Evolutionary conservation across 92 coral and sea anemone genomes (phyloP), one percentile per base, ranked within the genome.

Genomic region (Epizoanthus scotinus): DNA sequence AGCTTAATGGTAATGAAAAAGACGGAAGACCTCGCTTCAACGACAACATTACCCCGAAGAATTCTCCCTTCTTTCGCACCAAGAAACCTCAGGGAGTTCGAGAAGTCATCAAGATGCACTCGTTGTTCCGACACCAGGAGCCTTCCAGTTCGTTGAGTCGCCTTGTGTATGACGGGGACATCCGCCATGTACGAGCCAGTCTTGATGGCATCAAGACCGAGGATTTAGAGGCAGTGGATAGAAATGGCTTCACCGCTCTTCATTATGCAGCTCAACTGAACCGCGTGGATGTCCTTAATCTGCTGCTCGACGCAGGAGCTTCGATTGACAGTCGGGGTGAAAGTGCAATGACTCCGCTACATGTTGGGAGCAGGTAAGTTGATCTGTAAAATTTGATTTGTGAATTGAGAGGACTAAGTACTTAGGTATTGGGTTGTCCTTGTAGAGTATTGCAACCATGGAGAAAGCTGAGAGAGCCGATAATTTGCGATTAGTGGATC

Each of bases 211-310:
- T 36, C 6, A 75, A 38, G 53, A 17, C 3, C 24, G 26, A 34
- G 14, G 81, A 75, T 13, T 12, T 75, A 31, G 68, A 75, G 22
- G 56, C 81, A 20, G 24, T 75, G 0, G 81, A 75, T 34, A 75
- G 57, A 40, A 59, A 75, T 36, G 81, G 67, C 20, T 75, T 75
- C 19, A 58, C 81, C 7, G 81, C 81, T 20, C 68, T 75, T 15
- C 81, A 75, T 34, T 75, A 75, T n/a, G 81, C 81, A 15, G 81
- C 81, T 7, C 81, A 75, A 55, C 68, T 75, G 8, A 75, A 75
- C 56, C 81, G 81, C 36, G 81, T 75, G 22, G 81, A 75, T 47
- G 59, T 75, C 22, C 81, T 75, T 0, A 59, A 75, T 20, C 60
- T 75, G 67, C 49, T 75, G 81, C n/a, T 75, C 14, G 26, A 75